Percentiles rank a stretch among this genome's conserved stretches.
phyloP scores from a whole-genome alignment of 2,797 vertebrate species.

The Anabacerthia variegaticeps region DNA sequence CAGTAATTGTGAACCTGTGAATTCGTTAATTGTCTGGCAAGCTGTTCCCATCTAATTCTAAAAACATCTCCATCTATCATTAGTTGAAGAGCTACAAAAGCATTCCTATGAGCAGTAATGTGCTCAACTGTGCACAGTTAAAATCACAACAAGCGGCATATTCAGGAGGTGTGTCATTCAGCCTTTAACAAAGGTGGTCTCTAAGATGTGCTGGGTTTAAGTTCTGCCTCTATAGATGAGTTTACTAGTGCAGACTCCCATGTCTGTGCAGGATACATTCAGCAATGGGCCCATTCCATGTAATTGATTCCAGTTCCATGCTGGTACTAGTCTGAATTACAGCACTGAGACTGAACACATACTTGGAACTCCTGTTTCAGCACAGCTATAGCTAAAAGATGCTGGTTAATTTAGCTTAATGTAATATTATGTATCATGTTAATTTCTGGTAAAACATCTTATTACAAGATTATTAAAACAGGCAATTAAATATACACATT shows the following conservation, averaged over 20 bases:
- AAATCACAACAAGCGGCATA: background rate
- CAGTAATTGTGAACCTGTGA: background rate
- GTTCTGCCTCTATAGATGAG: background rate
- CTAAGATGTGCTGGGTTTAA: background rate
- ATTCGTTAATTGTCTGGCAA: background rate
- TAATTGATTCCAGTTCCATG: background rate
- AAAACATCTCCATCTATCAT: background rate
- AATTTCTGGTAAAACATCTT: background rate
- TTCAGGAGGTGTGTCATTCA: background rate
- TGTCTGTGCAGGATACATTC: background rate
- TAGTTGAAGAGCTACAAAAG: background rate
- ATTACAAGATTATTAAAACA: conserved; percentile 1
- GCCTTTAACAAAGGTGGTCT: background rate
- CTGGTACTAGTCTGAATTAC: background rate
- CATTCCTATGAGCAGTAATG: background rate
- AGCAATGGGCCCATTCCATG: background rate
- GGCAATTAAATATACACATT: background rate
- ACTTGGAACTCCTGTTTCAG: background rate
- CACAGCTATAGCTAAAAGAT: background rate
- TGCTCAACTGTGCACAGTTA: background rate
- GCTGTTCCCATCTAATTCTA: background rate
- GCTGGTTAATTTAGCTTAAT: background rate
- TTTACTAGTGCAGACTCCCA: background rate
- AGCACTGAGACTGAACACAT: background rate
- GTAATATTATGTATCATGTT: background rate